Percentiles rank a stretch among this genome's conserved stretches.
Conservation (phyloP, 2,888 invertebrate species). For the Eupithecia insigniata region DNA sequence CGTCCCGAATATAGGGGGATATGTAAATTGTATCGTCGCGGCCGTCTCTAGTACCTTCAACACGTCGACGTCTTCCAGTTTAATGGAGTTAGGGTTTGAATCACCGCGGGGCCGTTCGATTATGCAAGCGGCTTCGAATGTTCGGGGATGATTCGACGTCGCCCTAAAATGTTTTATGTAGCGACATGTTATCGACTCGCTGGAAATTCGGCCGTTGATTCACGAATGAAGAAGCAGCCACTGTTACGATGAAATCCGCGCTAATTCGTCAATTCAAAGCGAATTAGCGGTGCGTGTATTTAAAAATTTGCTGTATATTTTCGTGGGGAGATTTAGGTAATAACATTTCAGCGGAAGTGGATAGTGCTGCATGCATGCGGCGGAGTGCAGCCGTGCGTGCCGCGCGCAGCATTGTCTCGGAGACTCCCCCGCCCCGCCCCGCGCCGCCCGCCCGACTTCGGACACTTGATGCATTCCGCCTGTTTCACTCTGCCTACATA, state of each 20-base stretch:
- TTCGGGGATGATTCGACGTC: constrained; percentile 44
- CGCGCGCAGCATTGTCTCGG: constrained; percentile 51
- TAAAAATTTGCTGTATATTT: constrained; percentile 26
- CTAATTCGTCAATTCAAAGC: constrained; percentile 20
- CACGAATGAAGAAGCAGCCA: constrained; percentile 16
- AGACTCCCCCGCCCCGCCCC: constrained; percentile 34
- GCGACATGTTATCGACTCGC: constrained; percentile 42
- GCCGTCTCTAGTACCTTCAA: constrained; percentile 41
- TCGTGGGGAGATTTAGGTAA: constrained; percentile 38
- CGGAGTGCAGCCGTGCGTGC: constrained; percentile 41
- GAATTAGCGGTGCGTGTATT: constrained; percentile 19
- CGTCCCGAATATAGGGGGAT: constrained; percentile 42
- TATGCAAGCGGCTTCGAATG: constrained; percentile 44
- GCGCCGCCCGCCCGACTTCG: neutral
- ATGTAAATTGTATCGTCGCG: constrained; percentile 45
- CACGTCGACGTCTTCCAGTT: constrained; percentile 37
- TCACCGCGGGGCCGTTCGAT: constrained; percentile 43
- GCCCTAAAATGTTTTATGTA: constrained; percentile 43
- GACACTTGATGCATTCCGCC: neutral
- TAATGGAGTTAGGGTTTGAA: constrained; percentile 44
- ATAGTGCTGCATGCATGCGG: constrained; percentile 9
- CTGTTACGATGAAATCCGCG: constrained; percentile 1
- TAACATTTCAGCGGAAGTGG: constrained; percentile 41
- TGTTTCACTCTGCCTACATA: neutral
- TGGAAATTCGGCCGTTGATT: constrained; percentile 27